Evolutionary conservation across 2,888 invertebrate genomes (phyloP).

Genomic region (Platycnemis pennipes): DNA sequence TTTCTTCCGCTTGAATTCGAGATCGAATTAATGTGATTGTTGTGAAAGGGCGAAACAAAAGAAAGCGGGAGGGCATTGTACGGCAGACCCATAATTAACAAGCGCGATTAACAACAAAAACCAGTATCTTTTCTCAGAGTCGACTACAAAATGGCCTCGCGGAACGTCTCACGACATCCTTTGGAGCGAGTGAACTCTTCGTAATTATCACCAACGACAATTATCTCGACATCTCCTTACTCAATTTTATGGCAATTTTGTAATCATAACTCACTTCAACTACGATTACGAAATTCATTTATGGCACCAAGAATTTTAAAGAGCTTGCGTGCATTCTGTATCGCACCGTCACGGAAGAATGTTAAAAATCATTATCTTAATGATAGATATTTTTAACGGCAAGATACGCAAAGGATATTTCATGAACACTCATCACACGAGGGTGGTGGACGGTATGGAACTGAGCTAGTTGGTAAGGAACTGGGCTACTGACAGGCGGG

Average conservation of each 20-base stretch:
- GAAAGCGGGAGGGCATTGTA: not conserved
- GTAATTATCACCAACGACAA: not conserved
- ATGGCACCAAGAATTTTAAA: not conserved
- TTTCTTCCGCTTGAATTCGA: too few relatives aligned
- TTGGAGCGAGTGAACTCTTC: not conserved
- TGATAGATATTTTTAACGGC: too few relatives aligned
- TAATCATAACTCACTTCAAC: not conserved
- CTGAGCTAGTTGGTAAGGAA: too few relatives aligned
- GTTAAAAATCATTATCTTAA: too few relatives aligned
- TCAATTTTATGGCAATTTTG: not conserved
- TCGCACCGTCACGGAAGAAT: not conserved
- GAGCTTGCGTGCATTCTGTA: not conserved
- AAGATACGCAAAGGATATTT: too few relatives aligned
- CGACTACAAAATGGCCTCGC: not conserved
- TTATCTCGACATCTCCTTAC: not conserved
- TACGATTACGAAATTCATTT: not conserved
- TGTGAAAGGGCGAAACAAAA: not conserved
- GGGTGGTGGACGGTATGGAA: too few relatives aligned
- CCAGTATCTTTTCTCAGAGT: not conserved
- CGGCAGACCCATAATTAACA: not conserved
- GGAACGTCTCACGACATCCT: not conserved
- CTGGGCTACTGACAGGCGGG: too few relatives aligned
- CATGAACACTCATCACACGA: too few relatives aligned
- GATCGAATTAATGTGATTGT: too few relatives aligned
- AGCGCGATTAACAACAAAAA: not conserved